Conservation (phyloP, 2,888 invertebrate species). For the Melinopterus prodromus region DNA sequence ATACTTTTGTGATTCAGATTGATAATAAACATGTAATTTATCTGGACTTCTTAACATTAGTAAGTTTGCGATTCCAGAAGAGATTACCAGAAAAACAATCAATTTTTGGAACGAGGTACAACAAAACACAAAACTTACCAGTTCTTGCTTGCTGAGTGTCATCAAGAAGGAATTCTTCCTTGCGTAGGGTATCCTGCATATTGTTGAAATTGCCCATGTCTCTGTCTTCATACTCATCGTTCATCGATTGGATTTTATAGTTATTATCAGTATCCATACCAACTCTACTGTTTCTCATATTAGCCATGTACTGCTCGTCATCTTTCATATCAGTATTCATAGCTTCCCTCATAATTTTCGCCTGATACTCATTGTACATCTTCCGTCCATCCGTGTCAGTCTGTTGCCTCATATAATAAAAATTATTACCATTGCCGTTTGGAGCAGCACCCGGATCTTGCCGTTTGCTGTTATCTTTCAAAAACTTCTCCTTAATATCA, state of each 20-base stretch:
- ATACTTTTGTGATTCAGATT: no score
- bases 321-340: background rate
- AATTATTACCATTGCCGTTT: background rate
- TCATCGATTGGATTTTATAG: constrained; percentile 24
- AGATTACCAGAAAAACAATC: no score
- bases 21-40: no score
- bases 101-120: background rate
- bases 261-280: background rate
- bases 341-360: constrained; percentile 10
- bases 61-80: no score
- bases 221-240: constrained; percentile 15
- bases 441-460: background rate
- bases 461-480: background rate
- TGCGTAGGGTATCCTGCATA: background rate
- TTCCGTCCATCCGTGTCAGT: background rate
- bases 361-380: constrained; percentile 13
- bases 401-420: constrained; percentile 16
- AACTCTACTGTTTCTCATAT: background rate
- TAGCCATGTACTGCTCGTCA: background rate
- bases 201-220: background rate
- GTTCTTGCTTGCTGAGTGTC: background rate
- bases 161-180: background rate
- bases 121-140: background rate
- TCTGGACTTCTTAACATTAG: no score
- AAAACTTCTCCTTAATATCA: constrained; percentile 26